A percentile compares a stretch with the other conserved stretches of the same genome.
Conservation (phyloP, 92 coral and sea anemone genomes). For the Metridium senile region DNA sequence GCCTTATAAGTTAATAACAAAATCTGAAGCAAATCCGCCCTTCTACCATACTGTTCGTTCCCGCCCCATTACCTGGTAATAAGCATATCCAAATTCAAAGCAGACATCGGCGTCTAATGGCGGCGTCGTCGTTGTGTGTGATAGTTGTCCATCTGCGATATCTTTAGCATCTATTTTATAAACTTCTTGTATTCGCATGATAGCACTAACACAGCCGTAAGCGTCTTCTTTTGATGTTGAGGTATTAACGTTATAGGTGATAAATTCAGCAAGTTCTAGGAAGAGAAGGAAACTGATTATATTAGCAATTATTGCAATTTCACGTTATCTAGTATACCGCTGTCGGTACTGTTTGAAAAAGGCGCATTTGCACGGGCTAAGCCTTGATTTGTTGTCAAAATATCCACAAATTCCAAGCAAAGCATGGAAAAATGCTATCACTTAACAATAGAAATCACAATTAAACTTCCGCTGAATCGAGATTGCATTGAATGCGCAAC, state of each 20-base stretch:
- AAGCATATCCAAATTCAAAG: constrained; percentile 81
- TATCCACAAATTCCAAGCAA: too few species aligned
- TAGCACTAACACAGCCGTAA: constrained; percentile 76
- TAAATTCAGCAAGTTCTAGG: constrained; percentile 60
- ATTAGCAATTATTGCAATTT: too few species aligned
- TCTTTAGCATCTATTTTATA: constrained; percentile 71
- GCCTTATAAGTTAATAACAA: too few species aligned
- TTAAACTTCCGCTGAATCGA: too few species aligned
- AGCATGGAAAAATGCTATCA: too few species aligned
- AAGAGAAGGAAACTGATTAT: not conserved
- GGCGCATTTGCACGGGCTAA: too few species aligned
- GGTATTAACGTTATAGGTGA: constrained; percentile 49
- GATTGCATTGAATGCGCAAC: too few species aligned
- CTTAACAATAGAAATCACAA: too few species aligned
- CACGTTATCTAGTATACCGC: too few species aligned
- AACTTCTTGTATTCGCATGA: constrained; percentile 87
- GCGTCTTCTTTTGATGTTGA: constrained; percentile 73
- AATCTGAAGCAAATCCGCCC: too few species aligned
- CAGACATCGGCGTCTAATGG: constrained; percentile 77
- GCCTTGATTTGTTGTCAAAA: too few species aligned
- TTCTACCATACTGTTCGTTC: not conserved
- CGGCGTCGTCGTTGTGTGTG: constrained; percentile 59
- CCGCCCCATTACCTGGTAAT: constrained; percentile 27
- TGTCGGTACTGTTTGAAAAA: too few species aligned
- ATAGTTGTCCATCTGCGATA: constrained; percentile 75